Conservation (phyloP, 2,888 invertebrate genomes). For the Mactromeris polynyma region DNA sequence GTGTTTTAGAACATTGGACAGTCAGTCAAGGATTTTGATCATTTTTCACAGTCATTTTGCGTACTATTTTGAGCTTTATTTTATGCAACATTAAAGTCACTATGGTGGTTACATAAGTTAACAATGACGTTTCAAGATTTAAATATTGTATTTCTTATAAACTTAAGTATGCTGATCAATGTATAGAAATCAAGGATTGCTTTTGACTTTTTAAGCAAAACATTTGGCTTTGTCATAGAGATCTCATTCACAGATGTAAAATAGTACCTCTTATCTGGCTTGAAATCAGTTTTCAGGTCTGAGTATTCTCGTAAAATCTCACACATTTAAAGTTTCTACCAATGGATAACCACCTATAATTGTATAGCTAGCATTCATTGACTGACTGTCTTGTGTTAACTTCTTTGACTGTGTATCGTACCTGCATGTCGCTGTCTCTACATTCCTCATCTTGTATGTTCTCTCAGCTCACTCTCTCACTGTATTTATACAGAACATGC, state of each 20-base stretch:
- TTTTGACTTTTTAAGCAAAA: too few relatives aligned
- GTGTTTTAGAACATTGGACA: background rate
- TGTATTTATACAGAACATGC: too few relatives aligned
- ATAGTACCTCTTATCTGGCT: too few relatives aligned
- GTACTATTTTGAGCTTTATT: background rate
- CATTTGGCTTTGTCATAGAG: too few relatives aligned
- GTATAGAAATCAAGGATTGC: too few relatives aligned
- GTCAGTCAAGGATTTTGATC: background rate
- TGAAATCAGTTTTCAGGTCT: too few relatives aligned
- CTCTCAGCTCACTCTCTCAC: background rate
- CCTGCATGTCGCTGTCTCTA: slow-evolving; percentile 13
- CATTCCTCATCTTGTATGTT: background rate
- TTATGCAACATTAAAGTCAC: too few relatives aligned
- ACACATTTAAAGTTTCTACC: background rate
- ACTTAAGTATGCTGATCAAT: too few relatives aligned
- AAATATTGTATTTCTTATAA: too few relatives aligned
- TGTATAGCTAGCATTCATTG: background rate
- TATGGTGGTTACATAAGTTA: too few relatives aligned
- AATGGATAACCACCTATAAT: background rate
- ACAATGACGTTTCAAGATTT: too few relatives aligned
- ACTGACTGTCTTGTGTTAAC: slow-evolving; percentile 6
- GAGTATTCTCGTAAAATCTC: background rate
- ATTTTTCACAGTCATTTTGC: background rate
- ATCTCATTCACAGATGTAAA: too few relatives aligned
- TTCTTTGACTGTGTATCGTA: background rate